Evolutionary conservation across 35 echinoderm and acorn worm species (phyloP), one percentile per base, ranked within the genome.

Genomic region (Ophioderma brevispina): DNA sequence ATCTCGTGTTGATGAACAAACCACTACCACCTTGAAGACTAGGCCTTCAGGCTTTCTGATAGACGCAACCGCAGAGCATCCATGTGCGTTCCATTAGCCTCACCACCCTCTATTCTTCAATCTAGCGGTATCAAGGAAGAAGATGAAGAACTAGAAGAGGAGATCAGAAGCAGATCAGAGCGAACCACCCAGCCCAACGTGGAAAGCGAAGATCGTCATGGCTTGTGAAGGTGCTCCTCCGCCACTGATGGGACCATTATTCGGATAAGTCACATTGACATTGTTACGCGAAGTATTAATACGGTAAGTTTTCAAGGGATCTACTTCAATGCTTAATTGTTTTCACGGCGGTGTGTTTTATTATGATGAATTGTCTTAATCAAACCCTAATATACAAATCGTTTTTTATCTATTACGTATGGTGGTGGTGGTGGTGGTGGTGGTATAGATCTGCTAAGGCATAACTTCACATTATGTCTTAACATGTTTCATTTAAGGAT

Each of bases 261-360:
- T 23, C 17, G 15, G 35, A 49, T 21, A 37, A 33, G 23, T 85
- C 83, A 0, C 35, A 1, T 1, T 85, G 35, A 63, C 83, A 64
- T n/a, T n/a, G 13, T 30, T 85, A 13, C 83, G 83, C 25, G 83
- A 75, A 70, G 36, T 35, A 37, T 31, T 64, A 37, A 36, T 59
- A 63, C 55, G 55, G 83, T 85, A 64, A 85, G 83, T 85, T 43
- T n/a, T n/a, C n/a, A n/a, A n/a, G 38, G n/a, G n/a, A 77, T 77
- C 4, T 6, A 10, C 17, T 46, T 4, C 17, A 17, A 46, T 8
- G 41, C 4, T n/a, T n/a, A n/a, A n/a, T 4, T 46, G 41, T 46
- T 46, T 46, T n/a, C 5, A 46, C 5, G 4, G 41, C 4, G 41
- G n/a, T n/a, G n/a, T n/a, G n/a, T n/a, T n/a, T n/a, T 8, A 17